Conservation (phyloP, 1,140 invertebrate species). For the Caenorhabditis brenneri region DNA sequence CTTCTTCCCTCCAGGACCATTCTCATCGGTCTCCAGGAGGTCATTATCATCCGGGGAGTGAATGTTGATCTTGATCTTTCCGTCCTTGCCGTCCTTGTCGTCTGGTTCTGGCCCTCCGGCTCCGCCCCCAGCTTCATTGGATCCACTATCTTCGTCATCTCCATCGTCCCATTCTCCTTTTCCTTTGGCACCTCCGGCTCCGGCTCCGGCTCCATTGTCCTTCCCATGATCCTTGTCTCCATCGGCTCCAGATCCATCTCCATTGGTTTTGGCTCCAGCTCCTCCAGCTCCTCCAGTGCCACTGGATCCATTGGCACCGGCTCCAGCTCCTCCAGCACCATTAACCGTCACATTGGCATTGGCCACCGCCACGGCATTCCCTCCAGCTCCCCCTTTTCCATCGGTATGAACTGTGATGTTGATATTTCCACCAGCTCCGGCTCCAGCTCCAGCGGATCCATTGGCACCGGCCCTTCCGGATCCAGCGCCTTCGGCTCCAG, state of each 20-base stretch:
- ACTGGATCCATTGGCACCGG: not conserved
- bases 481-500: not conserved
- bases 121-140: not conserved
- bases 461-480: not conserved
- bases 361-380: conserved; percentile 37
- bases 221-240: conserved; percentile 7
- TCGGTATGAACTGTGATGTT: conserved; percentile 44
- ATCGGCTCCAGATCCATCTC: not conserved
- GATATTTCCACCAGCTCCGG: conserved; percentile 27
- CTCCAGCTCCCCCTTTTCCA: conserved; percentile 32
- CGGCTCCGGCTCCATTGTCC: not conserved
- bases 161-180: not conserved
- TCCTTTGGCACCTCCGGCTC: not conserved
- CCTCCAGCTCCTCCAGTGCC: not conserved
- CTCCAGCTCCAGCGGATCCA: conserved; percentile 22
- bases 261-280: not conserved
- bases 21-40: not conserved
- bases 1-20: conserved; percentile 8
- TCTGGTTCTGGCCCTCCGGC: not conserved
- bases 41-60: conserved; percentile 25
- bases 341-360: conserved; percentile 36
- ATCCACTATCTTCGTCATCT: not conserved
- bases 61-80: conserved; percentile 27
- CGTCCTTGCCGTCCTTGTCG: not conserved
- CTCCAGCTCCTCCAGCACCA: not conserved